phyloP scores from a whole-genome alignment of 2,888 invertebrate genomes.

The Protophormia terraenovae region DNA sequence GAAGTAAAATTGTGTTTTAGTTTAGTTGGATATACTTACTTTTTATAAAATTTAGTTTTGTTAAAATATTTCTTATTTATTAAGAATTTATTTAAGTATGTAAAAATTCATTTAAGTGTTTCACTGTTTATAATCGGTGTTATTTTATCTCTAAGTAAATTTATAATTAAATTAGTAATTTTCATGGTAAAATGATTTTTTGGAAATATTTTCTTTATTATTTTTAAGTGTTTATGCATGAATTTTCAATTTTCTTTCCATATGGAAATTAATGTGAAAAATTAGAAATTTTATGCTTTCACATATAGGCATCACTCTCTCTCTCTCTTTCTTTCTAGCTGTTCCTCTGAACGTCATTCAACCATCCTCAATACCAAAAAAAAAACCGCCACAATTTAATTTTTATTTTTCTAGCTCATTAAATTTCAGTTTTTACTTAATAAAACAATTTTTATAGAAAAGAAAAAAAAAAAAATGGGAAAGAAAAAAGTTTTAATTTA shows the following conservation, averaged over 20 bases:
- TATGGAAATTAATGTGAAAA: slow-evolving; percentile 46
- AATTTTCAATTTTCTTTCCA: slow-evolving; percentile 27
- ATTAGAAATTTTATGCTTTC: slow-evolving; percentile 49
- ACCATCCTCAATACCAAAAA: not conserved
- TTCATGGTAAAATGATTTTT: slow-evolving; percentile 45
- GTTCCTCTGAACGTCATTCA: not conserved
- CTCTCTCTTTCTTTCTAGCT: not conserved
- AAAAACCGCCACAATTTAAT: not conserved
- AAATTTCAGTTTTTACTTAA: slow-evolving; percentile 23
- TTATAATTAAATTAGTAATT: slow-evolving; percentile 59
- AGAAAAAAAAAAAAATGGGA: not conserved
- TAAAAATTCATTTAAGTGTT: too few species aligned
- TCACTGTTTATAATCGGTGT: too few species aligned
- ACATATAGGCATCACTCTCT: not conserved
- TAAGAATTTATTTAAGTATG: too few species aligned
- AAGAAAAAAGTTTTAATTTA: not conserved
- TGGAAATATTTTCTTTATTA: slow-evolving; percentile 26
- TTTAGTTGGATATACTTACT: too few species aligned
- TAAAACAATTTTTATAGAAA: not conserved
- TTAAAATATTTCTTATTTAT: too few species aligned
- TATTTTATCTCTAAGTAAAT: too few species aligned
- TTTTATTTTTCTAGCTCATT: slow-evolving; percentile 7
- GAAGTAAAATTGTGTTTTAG: not conserved
- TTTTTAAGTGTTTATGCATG: slow-evolving; percentile 25
- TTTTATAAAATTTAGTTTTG: too few species aligned